Conservation (phyloP, 2,113 vertebrate species). For the Tichodroma muraria region DNA sequence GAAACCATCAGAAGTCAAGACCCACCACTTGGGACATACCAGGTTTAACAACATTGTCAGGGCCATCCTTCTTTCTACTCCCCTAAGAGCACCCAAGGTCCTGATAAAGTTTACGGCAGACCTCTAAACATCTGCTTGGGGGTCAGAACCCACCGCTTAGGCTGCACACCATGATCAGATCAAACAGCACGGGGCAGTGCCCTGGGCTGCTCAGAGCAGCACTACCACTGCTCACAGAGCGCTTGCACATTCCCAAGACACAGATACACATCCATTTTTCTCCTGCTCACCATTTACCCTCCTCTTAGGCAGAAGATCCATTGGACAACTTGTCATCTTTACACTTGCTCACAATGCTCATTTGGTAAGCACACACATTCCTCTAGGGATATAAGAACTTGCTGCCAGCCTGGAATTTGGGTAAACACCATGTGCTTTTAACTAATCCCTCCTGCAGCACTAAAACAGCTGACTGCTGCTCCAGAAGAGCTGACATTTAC, state of each 20-base stretch:
- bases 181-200: neutral
- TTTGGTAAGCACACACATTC: neutral
- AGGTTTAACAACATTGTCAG: neutral
- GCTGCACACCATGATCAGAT: neutral
- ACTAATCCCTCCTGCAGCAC: neutral
- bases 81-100: neutral
- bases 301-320: neutral
- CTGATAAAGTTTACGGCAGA: neutral
- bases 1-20: neutral
- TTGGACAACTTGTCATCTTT: neutral
- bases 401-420: neutral
- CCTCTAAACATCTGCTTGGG: neutral
- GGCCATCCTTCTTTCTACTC: neutral
- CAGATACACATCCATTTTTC: neutral
- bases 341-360: neutral
- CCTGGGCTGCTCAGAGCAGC: neutral
- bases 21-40: neutral
- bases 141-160: neutral
- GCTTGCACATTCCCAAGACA: neutral
- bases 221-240: fast-evolving
- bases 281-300: neutral
- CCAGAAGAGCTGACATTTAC: neutral
- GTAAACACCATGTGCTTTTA: neutral
- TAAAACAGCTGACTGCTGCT: neutral
- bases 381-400: neutral